phyloP scores from a whole-genome alignment of 2,888 invertebrate species.

The Taphrorychus bicolor region DNA sequence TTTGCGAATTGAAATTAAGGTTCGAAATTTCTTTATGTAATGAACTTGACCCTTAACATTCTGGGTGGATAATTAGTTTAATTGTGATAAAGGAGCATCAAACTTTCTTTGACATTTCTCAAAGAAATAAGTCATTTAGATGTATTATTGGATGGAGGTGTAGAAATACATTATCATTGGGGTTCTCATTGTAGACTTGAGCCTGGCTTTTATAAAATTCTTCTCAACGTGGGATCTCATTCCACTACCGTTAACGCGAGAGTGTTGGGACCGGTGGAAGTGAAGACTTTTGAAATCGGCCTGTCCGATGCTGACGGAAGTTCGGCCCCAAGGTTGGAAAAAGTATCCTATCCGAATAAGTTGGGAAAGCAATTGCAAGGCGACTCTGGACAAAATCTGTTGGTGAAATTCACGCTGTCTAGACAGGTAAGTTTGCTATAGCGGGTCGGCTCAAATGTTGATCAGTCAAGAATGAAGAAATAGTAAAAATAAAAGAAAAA shows the following conservation, averaged over 20 bases:
- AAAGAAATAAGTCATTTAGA: too few relatives aligned
- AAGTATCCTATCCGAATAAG: conserved; percentile 73
- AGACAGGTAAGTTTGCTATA: conserved; percentile 58
- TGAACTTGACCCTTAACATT: too few relatives aligned
- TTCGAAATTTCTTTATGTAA: too few relatives aligned
- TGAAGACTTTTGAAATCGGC: conserved; percentile 84
- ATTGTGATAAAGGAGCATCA: too few relatives aligned
- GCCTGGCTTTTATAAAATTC: conserved; percentile 85
- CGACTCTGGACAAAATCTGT: conserved; percentile 85
- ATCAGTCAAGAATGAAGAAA: too few relatives aligned
- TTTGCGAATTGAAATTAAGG: too few relatives aligned
- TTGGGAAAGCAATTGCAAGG: conserved; percentile 75
- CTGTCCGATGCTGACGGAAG: conserved; percentile 91
- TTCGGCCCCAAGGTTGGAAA: conserved; percentile 78
- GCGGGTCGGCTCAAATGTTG: too few relatives aligned
- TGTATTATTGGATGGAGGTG: too few relatives aligned
- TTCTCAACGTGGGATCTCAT: conserved; percentile 73
- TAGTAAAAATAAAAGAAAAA: too few relatives aligned
- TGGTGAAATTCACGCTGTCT: conserved; percentile 79
- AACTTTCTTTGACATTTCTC: too few relatives aligned
- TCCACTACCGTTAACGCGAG: conserved; percentile 64
- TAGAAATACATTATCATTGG: neutral
- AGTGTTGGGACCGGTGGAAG: conserved; percentile 77
- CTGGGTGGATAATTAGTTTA: too few relatives aligned
- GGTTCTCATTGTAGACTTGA: conserved; percentile 62